A percentile compares a stretch with the other conserved stretches of the same genome.
Conservation (phyloP, 2,113 vertebrate species). For the Saimiri boliviensis region DNA sequence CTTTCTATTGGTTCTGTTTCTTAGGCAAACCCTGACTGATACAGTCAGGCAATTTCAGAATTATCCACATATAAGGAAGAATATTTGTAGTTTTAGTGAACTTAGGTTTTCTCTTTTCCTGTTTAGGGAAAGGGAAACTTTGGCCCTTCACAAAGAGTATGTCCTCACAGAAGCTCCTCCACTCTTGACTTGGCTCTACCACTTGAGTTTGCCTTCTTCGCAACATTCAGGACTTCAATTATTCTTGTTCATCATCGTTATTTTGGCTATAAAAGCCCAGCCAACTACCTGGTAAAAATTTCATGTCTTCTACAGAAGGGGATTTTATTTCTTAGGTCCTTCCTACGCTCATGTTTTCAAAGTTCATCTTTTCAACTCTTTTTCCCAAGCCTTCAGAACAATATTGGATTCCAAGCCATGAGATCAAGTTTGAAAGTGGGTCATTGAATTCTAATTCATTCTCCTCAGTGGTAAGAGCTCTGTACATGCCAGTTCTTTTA, state of each 20-base stretch:
- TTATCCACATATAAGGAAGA: not conserved
- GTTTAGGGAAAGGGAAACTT: not conserved
- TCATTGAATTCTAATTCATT: conserved; percentile 58
- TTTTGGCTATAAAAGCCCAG: not conserved
- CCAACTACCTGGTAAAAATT: not conserved
- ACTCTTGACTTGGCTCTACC: not conserved
- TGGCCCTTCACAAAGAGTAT: not conserved
- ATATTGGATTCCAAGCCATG: not conserved
- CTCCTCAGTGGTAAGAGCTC: not conserved
- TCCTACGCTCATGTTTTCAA: conserved; percentile 30
- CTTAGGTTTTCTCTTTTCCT: not conserved
- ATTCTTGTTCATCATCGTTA: not conserved
- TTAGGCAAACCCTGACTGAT: not conserved
- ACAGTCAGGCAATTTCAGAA: not conserved
- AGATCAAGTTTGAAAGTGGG: conserved; percentile 39
- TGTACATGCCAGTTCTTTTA: conserved; percentile 16
- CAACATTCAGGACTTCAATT: not conserved
- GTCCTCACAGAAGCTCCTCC: not conserved
- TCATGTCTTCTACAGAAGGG: not conserved
- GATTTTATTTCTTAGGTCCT: not conserved
- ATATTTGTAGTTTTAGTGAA: not conserved
- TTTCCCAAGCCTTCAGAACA: not conserved
- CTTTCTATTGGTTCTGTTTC: not conserved
- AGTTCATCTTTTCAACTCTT: not conserved
- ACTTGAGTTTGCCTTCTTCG: not conserved